Base-by-base conservation (phyloP, 2,113 vertebrate genomes). In the Scomber japonicus region DNA sequence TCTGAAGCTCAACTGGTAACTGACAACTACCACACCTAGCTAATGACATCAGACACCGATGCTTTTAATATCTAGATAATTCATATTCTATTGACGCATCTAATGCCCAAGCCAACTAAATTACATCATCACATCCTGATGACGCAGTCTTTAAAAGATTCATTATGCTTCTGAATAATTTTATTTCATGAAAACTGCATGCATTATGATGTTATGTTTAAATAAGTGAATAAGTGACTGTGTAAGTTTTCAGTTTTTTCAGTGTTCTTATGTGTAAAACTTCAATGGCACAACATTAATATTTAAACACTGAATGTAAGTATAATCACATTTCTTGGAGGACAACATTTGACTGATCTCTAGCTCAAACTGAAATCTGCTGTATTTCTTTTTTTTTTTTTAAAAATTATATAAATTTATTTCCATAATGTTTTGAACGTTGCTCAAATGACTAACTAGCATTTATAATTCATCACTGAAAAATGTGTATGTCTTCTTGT, bases 11-110 rank as follows among this genome's bases (percentile, higher is more conserved):
- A 64, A 63, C 7, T 17, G 48, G 59, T 19, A 45, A 61, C 51
- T 15, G 30, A 65, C 44, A 63, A 60, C 56, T 66, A n/a, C 53
- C 69, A 59, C 78, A 78, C 73, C 80, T 72, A 65, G 31, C 19
- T 71, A n/a, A 19, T 15, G 3, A 57, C 19, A 15, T 12, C 16
- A 11, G 16, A 45, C 19, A 45, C 5, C 5, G 11, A 68, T 3
- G 8, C 49, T 15, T 71, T 63, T 30, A 31, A 46, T 21, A 40
- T 12, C 4, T 7, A 44, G 2, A 49, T 24, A 56, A 30, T 8
- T 55, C 35, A 21, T 24, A 51, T 51, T 49, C 56, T 57, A 11
- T 46, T 19, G 13, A 19, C 48, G 54, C 1, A 67, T 27, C 8
- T 21, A 27, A 15, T 77, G 44, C 35, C 35, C 9, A 9, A 53